These are phyloP conservation scores for Rhopalosiphum maidis DNA, from an alignment of 1,140 invertebrate species.

Conservation along the genomic window DNA sequence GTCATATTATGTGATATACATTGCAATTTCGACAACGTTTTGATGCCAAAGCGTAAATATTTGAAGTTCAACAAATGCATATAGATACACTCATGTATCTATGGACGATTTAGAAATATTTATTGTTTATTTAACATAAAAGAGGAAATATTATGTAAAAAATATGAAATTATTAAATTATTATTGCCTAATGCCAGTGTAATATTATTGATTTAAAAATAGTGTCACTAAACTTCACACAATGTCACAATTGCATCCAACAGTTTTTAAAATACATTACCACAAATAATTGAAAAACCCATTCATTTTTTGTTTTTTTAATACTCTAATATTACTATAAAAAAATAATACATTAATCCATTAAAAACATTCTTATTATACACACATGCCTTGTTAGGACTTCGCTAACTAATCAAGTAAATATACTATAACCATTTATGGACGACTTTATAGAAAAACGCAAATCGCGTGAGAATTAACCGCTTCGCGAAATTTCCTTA, in stretches of 20 bases:
- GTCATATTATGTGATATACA: background rate
- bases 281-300: background rate
- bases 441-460: background rate
- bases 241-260: no score
- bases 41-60: background rate
- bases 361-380: background rate
- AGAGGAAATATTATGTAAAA: background rate
- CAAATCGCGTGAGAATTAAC: background rate
- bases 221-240: background rate
- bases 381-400: background rate
- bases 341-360: background rate
- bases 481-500: background rate
- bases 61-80: background rate
- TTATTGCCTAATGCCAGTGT: background rate
- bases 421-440: background rate
- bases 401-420: background rate
- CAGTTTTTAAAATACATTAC: background rate
- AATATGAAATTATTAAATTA: background rate
- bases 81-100: background rate
- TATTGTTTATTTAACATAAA: background rate
- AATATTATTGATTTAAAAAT: background rate
- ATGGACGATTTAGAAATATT: background rate
- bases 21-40: background rate
- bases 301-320: background rate
- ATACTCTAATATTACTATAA: background rate